These are phyloP conservation scores for Eleginops maclovinus DNA, from an alignment of 2,113 vertebrate genomes.

Conservation along the genomic window DNA sequence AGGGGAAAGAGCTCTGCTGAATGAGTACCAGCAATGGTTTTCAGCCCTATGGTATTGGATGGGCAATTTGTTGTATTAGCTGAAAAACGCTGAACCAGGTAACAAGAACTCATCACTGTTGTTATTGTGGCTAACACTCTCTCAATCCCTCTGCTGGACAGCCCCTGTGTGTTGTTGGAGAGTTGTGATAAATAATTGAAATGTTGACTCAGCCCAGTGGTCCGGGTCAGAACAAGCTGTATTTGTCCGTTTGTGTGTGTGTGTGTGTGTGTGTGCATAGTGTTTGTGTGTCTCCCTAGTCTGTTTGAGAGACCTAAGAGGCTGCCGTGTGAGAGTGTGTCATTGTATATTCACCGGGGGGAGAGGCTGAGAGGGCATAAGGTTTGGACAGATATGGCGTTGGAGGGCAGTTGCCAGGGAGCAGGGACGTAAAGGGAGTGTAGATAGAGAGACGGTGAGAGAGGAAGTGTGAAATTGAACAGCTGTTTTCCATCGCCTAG, in stretches of 20 bases:
- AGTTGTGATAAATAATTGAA: constrained; percentile 77
- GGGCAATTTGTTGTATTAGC: constrained; percentile 65
- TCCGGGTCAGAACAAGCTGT: constrained; percentile 65
- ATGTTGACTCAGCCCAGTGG: constrained; percentile 74
- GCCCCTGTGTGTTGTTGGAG: constrained; percentile 40
- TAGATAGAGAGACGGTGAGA: constrained; percentile 20
- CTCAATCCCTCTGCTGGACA: constrained; percentile 53
- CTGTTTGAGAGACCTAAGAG: constrained; percentile 53
- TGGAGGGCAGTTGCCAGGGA: not conserved
- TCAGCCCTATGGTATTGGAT: constrained; percentile 37
- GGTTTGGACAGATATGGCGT: constrained; percentile 56
- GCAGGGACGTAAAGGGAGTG: not conserved
- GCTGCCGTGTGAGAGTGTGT: constrained; percentile 43
- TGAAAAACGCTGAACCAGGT: constrained; percentile 55
- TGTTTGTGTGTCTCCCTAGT: constrained; percentile 35
- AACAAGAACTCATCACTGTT: constrained; percentile 65
- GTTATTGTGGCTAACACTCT: constrained; percentile 56
- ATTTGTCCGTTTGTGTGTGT: constrained; percentile 8
- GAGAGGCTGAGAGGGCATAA: constrained; percentile 14
- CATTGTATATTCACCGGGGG: constrained; percentile 52
- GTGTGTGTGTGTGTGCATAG: constrained; percentile 11
- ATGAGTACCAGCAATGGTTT: constrained; percentile 65
- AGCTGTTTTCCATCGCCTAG: constrained; percentile 63
- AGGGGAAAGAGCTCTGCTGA: constrained; percentile 27
- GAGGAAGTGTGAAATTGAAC: constrained; percentile 69